A percentile compares a stretch with the other conserved stretches of the same genome.
Conservation (phyloP, 92 coral and sea anemone genomes). For the Diadumene lineata region DNA sequence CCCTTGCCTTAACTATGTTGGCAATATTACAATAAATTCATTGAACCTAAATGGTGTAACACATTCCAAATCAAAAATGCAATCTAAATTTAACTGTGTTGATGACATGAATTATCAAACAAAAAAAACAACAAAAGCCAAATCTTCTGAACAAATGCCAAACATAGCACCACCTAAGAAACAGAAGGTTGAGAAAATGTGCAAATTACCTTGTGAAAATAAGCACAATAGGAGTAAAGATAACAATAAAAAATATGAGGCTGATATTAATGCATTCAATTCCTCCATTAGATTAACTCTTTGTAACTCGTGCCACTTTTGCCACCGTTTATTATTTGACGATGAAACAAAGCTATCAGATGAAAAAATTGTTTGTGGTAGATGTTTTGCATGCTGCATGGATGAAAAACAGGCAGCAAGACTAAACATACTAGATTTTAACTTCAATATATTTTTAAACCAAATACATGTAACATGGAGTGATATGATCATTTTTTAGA, state of each 20-base stretch:
- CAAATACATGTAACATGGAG: too few relatives aligned
- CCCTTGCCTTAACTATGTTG: conserved; percentile 11
- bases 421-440: too few relatives aligned
- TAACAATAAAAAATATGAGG: background rate
- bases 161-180: background rate
- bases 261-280: conserved; percentile 23
- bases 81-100: conserved; percentile 1
- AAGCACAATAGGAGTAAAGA: background rate
- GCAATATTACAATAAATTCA: conserved; percentile 6
- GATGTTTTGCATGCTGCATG: conserved; percentile 9
- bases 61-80: conserved; percentile 17
- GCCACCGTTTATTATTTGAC: conserved; percentile 30
- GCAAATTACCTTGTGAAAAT: background rate
- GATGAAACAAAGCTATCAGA: conserved; percentile 26
- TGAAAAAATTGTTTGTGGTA: conserved; percentile 5
- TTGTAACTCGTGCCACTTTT: conserved; percentile 16
- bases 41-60: background rate
- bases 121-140: background rate
- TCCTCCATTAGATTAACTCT: conserved; percentile 22
- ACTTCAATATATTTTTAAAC: too few relatives aligned
- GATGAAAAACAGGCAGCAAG: too few relatives aligned
- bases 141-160: background rate
- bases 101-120: background rate
- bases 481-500: background rate
- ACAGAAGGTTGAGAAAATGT: conserved; percentile 1